Evolutionary conservation across 2,888 invertebrate genomes (phyloP).

Genomic region (Pyralis farinalis): DNA sequence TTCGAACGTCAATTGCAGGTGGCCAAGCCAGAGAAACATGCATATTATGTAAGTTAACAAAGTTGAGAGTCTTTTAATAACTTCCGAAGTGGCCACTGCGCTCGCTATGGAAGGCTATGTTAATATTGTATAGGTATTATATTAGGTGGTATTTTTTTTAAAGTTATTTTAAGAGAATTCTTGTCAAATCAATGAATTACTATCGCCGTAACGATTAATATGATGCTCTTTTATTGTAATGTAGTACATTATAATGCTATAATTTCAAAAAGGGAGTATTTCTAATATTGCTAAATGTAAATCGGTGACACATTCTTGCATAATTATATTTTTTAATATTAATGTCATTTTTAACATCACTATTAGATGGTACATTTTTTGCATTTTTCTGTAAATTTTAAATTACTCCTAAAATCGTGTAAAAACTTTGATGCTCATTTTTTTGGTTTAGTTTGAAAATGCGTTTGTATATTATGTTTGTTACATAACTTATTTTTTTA

Average conservation of each 20-base stretch:
- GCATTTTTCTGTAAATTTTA: constrained; percentile 8
- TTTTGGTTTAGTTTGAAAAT: constrained; percentile 35
- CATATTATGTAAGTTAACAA: constrained; percentile 60
- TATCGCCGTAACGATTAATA: constrained; percentile 5
- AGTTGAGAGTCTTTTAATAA: constrained; percentile 53
- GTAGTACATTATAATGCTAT: constrained; percentile 22
- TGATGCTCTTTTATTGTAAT: constrained; percentile 23
- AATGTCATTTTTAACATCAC: constrained; percentile 16
- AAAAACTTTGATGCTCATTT: constrained; percentile 28
- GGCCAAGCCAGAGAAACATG: too few relatives aligned
- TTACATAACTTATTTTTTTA: constrained; percentile 59
- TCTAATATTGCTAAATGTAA: constrained; percentile 21
- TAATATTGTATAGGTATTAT: constrained; percentile 38
- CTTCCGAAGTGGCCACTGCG: constrained; percentile 32
- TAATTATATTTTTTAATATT: constrained; percentile 29
- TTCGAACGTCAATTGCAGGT: too few relatives aligned
- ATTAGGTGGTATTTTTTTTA: constrained; percentile 32
- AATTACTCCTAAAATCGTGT: constrained; percentile 11
- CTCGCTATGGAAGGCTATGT: constrained; percentile 48
- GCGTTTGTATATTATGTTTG: constrained; percentile 53
- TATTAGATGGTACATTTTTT: constrained; percentile 8
- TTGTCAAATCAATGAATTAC: constrained; percentile 18
- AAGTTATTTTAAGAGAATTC: constrained; percentile 29
- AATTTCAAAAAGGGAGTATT: constrained; percentile 18
- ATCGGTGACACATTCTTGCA: constrained; percentile 30